Evolutionary conservation across 1,140 invertebrate species (phyloP).

Genomic region (Drosophila nannoptera): DNA sequence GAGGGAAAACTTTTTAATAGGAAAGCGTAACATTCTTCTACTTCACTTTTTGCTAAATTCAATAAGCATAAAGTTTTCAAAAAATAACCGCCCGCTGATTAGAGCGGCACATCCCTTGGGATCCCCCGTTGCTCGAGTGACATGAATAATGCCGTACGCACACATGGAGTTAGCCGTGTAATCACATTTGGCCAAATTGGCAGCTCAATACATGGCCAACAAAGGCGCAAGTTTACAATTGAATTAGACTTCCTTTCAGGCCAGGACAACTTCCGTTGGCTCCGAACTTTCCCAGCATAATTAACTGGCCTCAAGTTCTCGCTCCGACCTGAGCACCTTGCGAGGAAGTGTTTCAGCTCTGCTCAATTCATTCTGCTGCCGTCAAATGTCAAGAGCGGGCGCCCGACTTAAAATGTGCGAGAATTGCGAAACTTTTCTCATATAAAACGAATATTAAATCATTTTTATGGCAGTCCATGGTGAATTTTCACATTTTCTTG

Average conservation of each 20-base stretch:
- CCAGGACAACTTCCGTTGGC: constrained; percentile 25
- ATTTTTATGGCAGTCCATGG: constrained; percentile 41
- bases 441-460: constrained; percentile 53
- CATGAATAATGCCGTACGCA: constrained; percentile 39
- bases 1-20: constrained; percentile 31
- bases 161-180: constrained; percentile 12
- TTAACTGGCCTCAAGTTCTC: constrained; percentile 27
- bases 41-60: constrained; percentile 39
- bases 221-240: constrained; percentile 42
- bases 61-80: constrained; percentile 44
- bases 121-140: constrained; percentile 31
- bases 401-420: constrained; percentile 35
- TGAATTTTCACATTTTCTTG: constrained; percentile 19
- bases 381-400: constrained; percentile 25
- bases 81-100: constrained; percentile 39
- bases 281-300: constrained; percentile 26
- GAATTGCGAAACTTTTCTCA: constrained; percentile 53
- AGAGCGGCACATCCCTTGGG: constrained; percentile 13
- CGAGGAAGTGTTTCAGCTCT: constrained; percentile 1
- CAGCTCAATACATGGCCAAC: constrained; percentile 32
- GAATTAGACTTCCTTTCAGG: constrained; percentile 40
- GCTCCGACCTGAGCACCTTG: background rate
- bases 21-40: constrained; percentile 33
- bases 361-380: background rate
- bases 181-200: constrained; percentile 42